phyloP scores from a whole-genome alignment of 2,888 invertebrate species.

The Eumacrocentrus americanus region DNA sequence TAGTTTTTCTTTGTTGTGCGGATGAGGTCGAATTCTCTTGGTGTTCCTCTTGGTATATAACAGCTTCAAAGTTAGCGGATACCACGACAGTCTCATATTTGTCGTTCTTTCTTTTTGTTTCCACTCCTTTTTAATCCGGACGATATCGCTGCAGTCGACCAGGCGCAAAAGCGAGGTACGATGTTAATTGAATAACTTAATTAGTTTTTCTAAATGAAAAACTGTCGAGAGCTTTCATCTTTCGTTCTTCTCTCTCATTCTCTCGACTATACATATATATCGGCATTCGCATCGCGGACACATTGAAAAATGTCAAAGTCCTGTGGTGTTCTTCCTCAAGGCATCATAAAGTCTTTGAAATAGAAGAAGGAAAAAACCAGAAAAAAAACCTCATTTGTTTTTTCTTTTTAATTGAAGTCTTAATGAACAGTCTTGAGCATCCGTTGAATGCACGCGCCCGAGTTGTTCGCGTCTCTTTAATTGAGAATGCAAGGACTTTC shows the following conservation, averaged over 20 bases:
- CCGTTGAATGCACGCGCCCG: constrained; percentile 17
- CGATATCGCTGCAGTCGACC: neutral
- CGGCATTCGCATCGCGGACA: constrained; percentile 21
- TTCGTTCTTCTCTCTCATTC: constrained; percentile 3
- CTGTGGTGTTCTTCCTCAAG: constrained; percentile 13
- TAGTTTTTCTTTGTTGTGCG: neutral
- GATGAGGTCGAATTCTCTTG: neutral
- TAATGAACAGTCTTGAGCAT: constrained; percentile 28
- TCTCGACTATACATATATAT: constrained; percentile 12
- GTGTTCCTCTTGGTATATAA: neutral
- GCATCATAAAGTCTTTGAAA: constrained; percentile 25
- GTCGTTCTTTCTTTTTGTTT: neutral
- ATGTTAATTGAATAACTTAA: constrained; percentile 52
- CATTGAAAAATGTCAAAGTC: constrained; percentile 11
- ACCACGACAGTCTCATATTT: neutral
- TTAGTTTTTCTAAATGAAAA: constrained; percentile 54
- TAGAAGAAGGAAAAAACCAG: constrained; percentile 22
- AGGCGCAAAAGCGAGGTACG: constrained; percentile 24
- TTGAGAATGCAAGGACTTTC: constrained; percentile 45
- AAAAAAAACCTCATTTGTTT: constrained; percentile 26
- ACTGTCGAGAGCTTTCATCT: constrained; percentile 38
- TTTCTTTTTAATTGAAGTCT: constrained; percentile 34
- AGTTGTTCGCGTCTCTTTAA: constrained; percentile 37
- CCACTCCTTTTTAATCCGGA: neutral
- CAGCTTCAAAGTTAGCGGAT: neutral